A percentile compares a stretch with the other conserved stretches of the same genome.
Evolutionary conservation across 2,888 invertebrate species (phyloP).

Genomic region (Agriotes lineatus): DNA sequence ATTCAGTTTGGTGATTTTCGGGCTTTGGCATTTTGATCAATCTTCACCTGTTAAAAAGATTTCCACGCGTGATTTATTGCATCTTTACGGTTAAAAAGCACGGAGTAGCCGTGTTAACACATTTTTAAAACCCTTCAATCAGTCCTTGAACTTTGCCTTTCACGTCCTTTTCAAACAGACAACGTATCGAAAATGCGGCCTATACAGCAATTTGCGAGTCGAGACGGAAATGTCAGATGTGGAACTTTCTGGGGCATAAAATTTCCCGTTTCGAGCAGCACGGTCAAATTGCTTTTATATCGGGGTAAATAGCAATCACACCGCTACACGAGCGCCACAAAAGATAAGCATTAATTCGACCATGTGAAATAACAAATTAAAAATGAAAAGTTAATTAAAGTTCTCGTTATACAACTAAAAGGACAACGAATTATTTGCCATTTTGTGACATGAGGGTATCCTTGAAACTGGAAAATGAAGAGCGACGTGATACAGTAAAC

Average conservation of each 20-base stretch:
- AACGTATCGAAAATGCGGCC: conserved; percentile 16
- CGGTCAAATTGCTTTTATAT: conserved; percentile 9
- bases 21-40: too few relatives aligned
- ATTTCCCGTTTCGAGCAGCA: not conserved
- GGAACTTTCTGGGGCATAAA: not conserved
- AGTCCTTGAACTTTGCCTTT: conserved; percentile 12
- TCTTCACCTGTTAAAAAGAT: not conserved
- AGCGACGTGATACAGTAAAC: too few relatives aligned
- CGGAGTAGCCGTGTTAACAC: not conserved
- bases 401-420: too few relatives aligned
- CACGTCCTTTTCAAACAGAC: conserved; percentile 8
- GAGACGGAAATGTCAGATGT: conserved; percentile 3
- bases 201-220: conserved; percentile 5
- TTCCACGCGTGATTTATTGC: not conserved
- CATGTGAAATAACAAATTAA: too few relatives aligned
- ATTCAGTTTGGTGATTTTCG: too few relatives aligned
- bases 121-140: conserved; percentile 1
- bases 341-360: too few relatives aligned
- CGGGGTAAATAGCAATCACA: not conserved
- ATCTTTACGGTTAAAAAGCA: not conserved
- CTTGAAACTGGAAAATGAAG: too few relatives aligned
- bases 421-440: too few relatives aligned
- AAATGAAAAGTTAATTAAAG: too few relatives aligned
- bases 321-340: not conserved
- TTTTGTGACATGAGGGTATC: too few relatives aligned